Evolutionary conservation across 2,888 invertebrate species (phyloP).

Genomic region (Macropis europaea): DNA sequence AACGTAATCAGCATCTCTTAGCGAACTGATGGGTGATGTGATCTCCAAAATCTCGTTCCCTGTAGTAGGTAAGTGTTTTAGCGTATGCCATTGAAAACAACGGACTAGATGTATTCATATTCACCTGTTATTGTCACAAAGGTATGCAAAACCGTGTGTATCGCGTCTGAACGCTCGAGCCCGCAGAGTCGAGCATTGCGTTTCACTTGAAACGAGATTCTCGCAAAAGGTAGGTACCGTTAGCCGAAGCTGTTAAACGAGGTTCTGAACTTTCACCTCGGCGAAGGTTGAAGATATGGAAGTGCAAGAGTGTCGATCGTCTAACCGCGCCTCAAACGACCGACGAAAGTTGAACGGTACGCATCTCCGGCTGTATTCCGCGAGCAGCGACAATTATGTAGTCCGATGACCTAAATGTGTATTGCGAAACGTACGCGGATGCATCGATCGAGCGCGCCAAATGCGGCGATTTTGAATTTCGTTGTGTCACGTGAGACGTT

Average conservation of each 20-base stretch:
- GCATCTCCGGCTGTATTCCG: not conserved
- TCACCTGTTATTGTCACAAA: constrained; percentile 43
- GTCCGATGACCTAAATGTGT: constrained; percentile 71
- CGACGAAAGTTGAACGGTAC: constrained; percentile 35
- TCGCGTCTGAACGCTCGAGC: constrained; percentile 34
- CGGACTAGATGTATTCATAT: constrained; percentile 49
- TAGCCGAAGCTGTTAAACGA: constrained; percentile 55
- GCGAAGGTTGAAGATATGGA: constrained; percentile 39
- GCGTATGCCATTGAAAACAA: constrained; percentile 29
- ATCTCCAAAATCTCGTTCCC: constrained; percentile 2
- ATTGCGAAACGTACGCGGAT: constrained; percentile 47
- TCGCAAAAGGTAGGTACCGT: constrained; percentile 31
- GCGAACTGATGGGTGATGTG: too few species aligned
- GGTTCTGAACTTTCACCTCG: constrained; percentile 73
- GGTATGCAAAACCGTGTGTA: constrained; percentile 48
- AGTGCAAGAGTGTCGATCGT: constrained; percentile 53
- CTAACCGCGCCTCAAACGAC: constrained; percentile 23
- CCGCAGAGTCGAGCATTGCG: constrained; percentile 44
- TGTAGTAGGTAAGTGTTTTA: not conserved
- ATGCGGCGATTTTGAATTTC: constrained; percentile 7
- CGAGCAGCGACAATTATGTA: constrained; percentile 40
- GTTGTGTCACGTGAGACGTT: constrained; percentile 4
- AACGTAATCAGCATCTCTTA: too few species aligned
- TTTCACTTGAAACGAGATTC: constrained; percentile 54
- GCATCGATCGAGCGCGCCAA: constrained; percentile 14